These are phyloP conservation scores for Nasonia longicornis DNA, from an alignment of 1,140 invertebrate genomes.

Conservation along the genomic window DNA sequence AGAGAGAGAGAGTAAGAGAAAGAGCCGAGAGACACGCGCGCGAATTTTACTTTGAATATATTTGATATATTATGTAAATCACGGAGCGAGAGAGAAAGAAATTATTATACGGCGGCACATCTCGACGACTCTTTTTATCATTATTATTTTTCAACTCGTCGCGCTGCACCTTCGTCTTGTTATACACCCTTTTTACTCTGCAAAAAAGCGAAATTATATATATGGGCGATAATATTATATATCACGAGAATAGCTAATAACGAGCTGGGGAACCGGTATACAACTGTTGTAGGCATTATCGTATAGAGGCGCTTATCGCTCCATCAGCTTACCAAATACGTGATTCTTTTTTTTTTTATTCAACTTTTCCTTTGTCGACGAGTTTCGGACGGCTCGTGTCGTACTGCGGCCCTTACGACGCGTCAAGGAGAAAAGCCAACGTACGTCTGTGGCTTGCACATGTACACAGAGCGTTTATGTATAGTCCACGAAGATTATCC, in stretches of 20 bases:
- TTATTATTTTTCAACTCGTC: constrained; percentile 6
- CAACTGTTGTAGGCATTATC: constrained; percentile 49
- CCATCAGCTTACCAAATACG: constrained; percentile 57
- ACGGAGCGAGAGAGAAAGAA: constrained; percentile 9
- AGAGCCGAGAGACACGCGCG: not conserved
- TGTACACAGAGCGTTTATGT: constrained; percentile 23
- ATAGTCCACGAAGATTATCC: constrained; percentile 22
- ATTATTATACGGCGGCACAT: not conserved
- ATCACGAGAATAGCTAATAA: not conserved
- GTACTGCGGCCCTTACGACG: constrained; percentile 46
- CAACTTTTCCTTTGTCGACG: not conserved
- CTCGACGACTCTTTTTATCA: constrained; percentile 1
- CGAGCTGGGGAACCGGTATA: not conserved
- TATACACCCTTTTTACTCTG: not conserved
- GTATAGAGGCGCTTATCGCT: constrained; percentile 49
- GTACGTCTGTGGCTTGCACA: constrained; percentile 16
- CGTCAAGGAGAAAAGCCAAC: not conserved
- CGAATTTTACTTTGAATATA: not conserved
- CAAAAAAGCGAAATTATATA: not conserved
- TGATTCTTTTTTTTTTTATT: constrained; percentile 35
- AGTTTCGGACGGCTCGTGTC: constrained; percentile 29
- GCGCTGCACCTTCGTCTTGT: not conserved
- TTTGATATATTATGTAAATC: not conserved
- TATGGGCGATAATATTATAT: not conserved
- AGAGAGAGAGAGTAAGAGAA: not conserved